Percentiles rank a stretch among this genome's conserved stretches.
phyloP scores from a whole-genome alignment of 2,888 invertebrate species.

The Synergus gifuensis region DNA sequence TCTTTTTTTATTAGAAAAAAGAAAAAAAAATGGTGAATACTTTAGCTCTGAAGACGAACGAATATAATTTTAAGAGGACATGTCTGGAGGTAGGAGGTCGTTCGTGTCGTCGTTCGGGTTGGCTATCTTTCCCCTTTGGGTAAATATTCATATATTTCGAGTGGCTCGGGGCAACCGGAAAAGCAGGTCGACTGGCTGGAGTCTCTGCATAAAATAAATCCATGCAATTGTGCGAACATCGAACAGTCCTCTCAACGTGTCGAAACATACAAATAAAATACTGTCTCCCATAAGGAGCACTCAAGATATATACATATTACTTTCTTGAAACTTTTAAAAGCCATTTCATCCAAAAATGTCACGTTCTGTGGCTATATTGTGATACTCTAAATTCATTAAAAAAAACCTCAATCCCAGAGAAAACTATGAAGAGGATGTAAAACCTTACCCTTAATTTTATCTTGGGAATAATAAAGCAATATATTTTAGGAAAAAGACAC shows the following conservation, averaged over 20 bases:
- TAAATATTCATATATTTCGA: conserved; percentile 50
- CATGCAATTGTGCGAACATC: conserved; percentile 36
- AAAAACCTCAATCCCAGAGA: no score
- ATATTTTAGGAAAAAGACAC: no score
- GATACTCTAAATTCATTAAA: no score
- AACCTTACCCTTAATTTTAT: no score
- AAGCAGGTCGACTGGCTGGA: conserved; percentile 47
- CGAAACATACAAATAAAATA: conserved; percentile 10
- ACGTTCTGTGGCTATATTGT: no score
- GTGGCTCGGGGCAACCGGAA: conserved; percentile 36
- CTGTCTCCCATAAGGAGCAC: neutral
- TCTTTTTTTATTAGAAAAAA: neutral
- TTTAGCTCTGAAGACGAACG: conserved; percentile 11
- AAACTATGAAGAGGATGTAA: no score
- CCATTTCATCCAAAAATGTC: neutral
- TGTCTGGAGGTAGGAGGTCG: conserved; percentile 1
- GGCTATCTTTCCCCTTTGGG: conserved; percentile 45
- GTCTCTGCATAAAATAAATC: conserved; percentile 41
- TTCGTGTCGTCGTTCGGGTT: conserved; percentile 28
- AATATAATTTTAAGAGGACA: conserved; percentile 29
- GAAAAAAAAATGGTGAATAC: neutral
- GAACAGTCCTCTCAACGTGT: conserved; percentile 19
- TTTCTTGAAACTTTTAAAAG: neutral
- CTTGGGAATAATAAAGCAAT: no score
- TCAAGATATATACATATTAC: neutral